These are phyloP conservation scores for Ophioderma brevispina DNA, from an alignment of 35 echinoderm and acorn worm genomes.

Conservation along the genomic window DNA sequence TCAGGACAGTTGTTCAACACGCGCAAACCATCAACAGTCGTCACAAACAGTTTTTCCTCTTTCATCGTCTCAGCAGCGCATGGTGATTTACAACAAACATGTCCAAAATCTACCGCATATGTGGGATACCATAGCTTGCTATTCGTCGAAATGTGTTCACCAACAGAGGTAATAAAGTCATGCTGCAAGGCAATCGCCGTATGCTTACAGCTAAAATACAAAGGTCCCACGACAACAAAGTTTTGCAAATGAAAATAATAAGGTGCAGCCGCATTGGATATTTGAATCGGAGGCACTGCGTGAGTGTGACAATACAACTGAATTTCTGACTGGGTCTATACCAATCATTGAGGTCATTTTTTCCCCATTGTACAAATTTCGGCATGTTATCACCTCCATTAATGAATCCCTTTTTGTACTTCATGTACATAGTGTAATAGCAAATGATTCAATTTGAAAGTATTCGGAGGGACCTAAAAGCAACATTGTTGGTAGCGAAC, in stretches of 20 bases:
- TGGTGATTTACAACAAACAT: conserved; percentile 2
- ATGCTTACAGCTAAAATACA: neutral
- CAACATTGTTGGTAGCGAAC: neutral
- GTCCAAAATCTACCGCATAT: neutral
- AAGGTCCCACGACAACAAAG: neutral
- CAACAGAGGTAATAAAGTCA: neutral
- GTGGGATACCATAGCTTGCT: neutral
- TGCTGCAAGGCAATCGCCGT: neutral
- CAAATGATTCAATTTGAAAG: neutral
- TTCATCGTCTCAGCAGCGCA: neutral
- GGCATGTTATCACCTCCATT: neutral
- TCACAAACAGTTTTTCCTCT: neutral
- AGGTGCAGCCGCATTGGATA: neutral
- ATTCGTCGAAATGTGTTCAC: neutral
- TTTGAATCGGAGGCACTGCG: neutral
- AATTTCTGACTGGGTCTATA: neutral
- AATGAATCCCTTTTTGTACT: neutral
- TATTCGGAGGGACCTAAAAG: neutral
- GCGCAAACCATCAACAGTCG: neutral
- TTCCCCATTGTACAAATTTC: conserved; percentile 8
- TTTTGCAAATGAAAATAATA: neutral
- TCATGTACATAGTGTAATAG: neutral
- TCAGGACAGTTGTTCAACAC: neutral
- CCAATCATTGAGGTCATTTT: neutral
- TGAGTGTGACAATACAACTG: neutral